Base-by-base conservation (phyloP, 2,888 invertebrate genomes). In the Eremobia ochroleuca region DNA sequence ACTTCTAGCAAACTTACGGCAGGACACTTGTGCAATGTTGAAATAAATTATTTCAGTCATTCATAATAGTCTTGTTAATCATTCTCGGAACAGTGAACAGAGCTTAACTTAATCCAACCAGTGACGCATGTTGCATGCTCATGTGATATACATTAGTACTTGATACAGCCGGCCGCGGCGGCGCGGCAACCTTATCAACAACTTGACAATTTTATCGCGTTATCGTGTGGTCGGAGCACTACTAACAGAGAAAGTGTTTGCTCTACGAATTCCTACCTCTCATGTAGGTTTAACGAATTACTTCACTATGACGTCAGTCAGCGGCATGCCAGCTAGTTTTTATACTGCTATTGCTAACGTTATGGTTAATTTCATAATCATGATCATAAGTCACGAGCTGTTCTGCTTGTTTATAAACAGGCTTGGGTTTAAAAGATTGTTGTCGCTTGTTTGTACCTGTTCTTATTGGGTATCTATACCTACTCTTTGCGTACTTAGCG, bases 221-320 rank as follows among this genome's bases (percentile, higher is more conserved):
- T 92, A 92, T 92, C 89, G 82, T 73, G 68, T 73, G 71, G 66
- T 81, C 76, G 76, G 81, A 78, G 81, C 84, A 81, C 85, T 91
- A 89, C 91, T 90, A 88, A 86, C 90, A 91, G 88, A 87, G 91
- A 87, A 90, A 92, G 93, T 94, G 92, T 95, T 95, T 93, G 92
- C 88, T 83, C 88, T 82, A 84, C 87, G 91, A 91, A 94, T 95
- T 93, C 94, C 93, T 83, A 68, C 81, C 81, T 87, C 86, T 77
- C 86, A 83, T 91, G 88, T 90, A 78, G 88, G 80, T 89, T 90
- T 86, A 85, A 82, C 82, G 87, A 91, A 93, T 93, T 88, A 89
- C 89, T 92, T 79, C 68, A 74, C 77, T 81, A 83, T 93, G 92
- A 93, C 91, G 91, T 88, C 68, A 68, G 91, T 88, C 69, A 70